Base-by-base conservation (phyloP, 2,888 invertebrate species). In the Dastarcus helophoroides region DNA sequence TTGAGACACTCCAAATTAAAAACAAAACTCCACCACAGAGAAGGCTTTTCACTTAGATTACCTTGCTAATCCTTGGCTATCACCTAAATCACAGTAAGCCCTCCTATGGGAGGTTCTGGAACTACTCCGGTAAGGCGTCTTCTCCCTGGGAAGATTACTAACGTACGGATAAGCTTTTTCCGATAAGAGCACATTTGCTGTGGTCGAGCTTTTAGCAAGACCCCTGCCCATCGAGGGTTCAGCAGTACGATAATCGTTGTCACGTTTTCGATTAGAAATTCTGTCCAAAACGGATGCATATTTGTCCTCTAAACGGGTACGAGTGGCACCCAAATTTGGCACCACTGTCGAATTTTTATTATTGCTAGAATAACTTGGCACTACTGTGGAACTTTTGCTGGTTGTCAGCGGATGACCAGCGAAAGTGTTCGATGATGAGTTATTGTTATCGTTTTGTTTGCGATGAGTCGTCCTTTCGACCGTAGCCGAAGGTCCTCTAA, bases 301-400 rank as follows among this genome's bases (percentile, higher is more conserved):
- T 59, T 84, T 84, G 53, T 84, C 80, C 63, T 83, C 82, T 46
- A 82, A 63, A 10, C 80, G 73, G 37, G 70, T 74, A 29, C 81
- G 69, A 14, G 79, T 76, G 36, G 63, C 64, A 25, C 71, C 73
- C 26, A 64, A 45, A 37, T 48, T 50, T 6, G 52, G 45, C 2
- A 32, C 31, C 2, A 25, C 54, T 69, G 43, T 53, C 47, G 48
- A 50, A 12, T 45, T 46, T 13, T n/a, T n/a, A n/a, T n/a, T n/a
- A n/a, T n/a, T n/a, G n/a, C n/a, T n/a, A n/a, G n/a, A n/a, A n/a
- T n/a, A 45, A 37, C 47, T 50, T 6, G 52, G 45, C 2, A 32
- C 31, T 2, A 25, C 54, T 69, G 43, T 53, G 46, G 48, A 50
- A 39, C 53, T 54, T 38, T 52, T 53, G 28, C 54, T 49, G 8